These are phyloP conservation scores for Xylocampa areola DNA, from an alignment of 2,888 invertebrate species.

Conservation along the genomic window DNA sequence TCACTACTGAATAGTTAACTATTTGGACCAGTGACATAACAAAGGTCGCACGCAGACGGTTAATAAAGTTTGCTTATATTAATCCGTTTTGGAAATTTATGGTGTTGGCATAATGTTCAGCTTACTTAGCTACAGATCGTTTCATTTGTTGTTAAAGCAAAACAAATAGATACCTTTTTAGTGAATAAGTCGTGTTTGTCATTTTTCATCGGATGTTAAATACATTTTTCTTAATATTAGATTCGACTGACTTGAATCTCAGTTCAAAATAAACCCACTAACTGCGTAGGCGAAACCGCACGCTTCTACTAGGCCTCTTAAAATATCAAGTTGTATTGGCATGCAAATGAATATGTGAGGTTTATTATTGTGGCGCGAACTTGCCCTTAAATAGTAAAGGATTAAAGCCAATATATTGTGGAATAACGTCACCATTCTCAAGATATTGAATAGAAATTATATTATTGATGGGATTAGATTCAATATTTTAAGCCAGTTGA, in stretches of 20 bases:
- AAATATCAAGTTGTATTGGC: conserved; percentile 26
- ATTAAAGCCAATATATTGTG: conserved; percentile 40
- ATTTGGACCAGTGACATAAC: too few relatives aligned
- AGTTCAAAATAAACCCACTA: conserved; percentile 16
- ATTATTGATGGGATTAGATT: conserved; percentile 41
- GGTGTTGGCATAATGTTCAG: too few relatives aligned
- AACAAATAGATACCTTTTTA: too few relatives aligned
- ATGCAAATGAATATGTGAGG: conserved; percentile 44
- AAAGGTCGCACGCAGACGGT: too few relatives aligned
- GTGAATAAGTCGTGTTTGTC: too few relatives aligned
- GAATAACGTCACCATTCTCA: conserved; percentile 24
- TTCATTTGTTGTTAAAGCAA: too few relatives aligned
- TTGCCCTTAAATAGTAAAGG: conserved; percentile 42
- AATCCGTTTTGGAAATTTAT: too few relatives aligned
- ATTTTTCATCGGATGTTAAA: not conserved
- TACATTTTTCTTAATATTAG: not conserved
- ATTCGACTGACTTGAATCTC: conserved; percentile 1
- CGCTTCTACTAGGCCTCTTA: conserved; percentile 18
- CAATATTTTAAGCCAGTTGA: conserved; percentile 31
- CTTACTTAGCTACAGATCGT: too few relatives aligned
- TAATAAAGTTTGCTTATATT: too few relatives aligned
- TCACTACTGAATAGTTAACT: too few relatives aligned
- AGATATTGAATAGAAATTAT: conserved; percentile 41
- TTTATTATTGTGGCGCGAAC: conserved; percentile 46
- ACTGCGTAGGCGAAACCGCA: conserved; percentile 24